phyloP scores from a whole-genome alignment of 2,113 vertebrate genomes.

The Sinocyclocheilus anophthalmus region DNA sequence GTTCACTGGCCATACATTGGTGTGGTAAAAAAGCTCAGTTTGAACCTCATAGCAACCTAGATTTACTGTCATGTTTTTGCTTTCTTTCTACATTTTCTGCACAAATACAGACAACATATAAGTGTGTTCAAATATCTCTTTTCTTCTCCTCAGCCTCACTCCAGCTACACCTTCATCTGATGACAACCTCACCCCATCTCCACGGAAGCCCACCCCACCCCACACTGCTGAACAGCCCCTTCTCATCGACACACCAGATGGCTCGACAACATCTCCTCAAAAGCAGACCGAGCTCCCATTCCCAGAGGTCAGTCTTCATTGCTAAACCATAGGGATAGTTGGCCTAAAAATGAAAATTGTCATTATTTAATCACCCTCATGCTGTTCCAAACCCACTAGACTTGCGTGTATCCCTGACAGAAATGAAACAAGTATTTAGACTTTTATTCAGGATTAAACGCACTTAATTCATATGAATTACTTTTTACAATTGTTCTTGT shows the following conservation, averaged over 20 bases:
- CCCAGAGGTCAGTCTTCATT: slow-evolving; percentile 78
- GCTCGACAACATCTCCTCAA: slow-evolving; percentile 49
- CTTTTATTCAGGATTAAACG: too few species aligned
- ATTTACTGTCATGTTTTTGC: background rate
- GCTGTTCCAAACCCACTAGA: too few species aligned
- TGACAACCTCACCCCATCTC: slow-evolving; percentile 64
- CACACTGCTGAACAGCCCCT: slow-evolving; percentile 62
- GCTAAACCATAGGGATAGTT: too few species aligned
- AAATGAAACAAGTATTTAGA: background rate
- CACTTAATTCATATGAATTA: background rate
- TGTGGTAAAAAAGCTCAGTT: background rate
- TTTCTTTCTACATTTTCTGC: background rate
- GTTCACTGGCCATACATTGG: background rate
- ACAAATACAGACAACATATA: background rate
- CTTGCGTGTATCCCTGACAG: background rate
- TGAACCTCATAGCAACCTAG: background rate
- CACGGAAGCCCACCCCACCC: slow-evolving; percentile 73
- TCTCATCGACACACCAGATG: slow-evolving; percentile 75
- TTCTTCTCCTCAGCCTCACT: slow-evolving; percentile 73
- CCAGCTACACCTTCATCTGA: slow-evolving; percentile 83
- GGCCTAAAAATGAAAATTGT: too few species aligned
- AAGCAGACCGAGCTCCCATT: slow-evolving; percentile 74
- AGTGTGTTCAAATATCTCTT: background rate
- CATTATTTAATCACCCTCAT: too few species aligned
- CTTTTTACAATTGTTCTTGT: too few species aligned